Evolutionary conservation across 2,888 invertebrate genomes (phyloP).

Genomic region (Gortyna flavago): DNA sequence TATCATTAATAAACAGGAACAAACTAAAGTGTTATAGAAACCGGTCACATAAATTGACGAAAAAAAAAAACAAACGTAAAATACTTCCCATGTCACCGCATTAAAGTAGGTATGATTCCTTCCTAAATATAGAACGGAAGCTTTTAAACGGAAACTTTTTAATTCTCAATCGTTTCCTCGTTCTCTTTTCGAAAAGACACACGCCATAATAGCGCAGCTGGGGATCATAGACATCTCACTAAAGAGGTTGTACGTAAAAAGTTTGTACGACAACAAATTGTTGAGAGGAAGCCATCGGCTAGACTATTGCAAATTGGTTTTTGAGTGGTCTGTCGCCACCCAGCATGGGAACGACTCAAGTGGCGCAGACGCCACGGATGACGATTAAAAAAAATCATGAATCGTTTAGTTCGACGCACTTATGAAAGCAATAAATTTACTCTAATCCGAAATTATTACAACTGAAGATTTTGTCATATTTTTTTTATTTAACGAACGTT

Average conservation of each 20-base stretch:
- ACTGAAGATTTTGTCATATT: slow-evolving; percentile 64
- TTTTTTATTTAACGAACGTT: slow-evolving; percentile 35
- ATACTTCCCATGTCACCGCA: slow-evolving; percentile 61
- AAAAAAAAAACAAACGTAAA: slow-evolving; percentile 54
- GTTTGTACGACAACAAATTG: slow-evolving; percentile 69
- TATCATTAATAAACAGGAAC: slow-evolving; percentile 34
- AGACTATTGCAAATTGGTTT: slow-evolving; percentile 88
- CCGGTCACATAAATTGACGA: slow-evolving; percentile 20
- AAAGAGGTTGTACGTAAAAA: slow-evolving; percentile 71
- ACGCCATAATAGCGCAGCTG: slow-evolving; percentile 82
- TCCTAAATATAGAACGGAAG: slow-evolving; percentile 67
- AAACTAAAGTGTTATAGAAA: slow-evolving; percentile 23
- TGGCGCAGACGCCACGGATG: slow-evolving; percentile 79
- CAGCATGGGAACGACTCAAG: slow-evolving; percentile 84
- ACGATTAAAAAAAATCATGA: slow-evolving; percentile 74
- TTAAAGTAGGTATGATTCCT: slow-evolving; percentile 66
- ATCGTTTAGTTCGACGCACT: slow-evolving; percentile 71
- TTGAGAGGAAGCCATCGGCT: slow-evolving; percentile 81
- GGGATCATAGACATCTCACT: slow-evolving; percentile 69
- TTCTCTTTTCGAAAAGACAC: slow-evolving; percentile 78
- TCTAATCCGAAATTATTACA: slow-evolving; percentile 73
- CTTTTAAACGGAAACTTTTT: slow-evolving; percentile 70
- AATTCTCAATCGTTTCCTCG: slow-evolving; percentile 73
- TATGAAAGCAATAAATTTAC: slow-evolving; percentile 82
- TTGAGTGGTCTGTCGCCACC: slow-evolving; percentile 89